A percentile compares a stretch with the other conserved stretches of the same genome.
phyloP scores from a whole-genome alignment of 2,113 vertebrate species.

The Elephantulus edwardii region DNA sequence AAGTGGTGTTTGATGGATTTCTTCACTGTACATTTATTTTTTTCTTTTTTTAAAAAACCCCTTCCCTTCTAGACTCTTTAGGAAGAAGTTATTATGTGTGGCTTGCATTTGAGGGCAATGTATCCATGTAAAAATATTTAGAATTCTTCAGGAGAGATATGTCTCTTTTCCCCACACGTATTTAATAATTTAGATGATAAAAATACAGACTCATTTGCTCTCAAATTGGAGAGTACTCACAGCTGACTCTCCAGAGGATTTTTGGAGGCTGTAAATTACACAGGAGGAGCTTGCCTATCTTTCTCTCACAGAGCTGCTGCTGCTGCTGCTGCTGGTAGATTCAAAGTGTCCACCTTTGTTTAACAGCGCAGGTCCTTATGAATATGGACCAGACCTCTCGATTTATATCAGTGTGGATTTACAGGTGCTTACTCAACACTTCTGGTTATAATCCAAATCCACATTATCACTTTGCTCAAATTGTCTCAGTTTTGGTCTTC shows the following conservation, averaged over 20 bases:
- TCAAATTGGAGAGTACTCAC: no score
- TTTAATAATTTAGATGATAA: no score
- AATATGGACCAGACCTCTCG: no score
- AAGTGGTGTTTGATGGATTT: background rate
- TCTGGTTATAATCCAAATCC: background rate
- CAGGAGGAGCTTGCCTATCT: no score
- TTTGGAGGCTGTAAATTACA: no score
- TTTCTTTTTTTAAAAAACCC: background rate
- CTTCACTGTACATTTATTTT: background rate
- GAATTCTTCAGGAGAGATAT: background rate
- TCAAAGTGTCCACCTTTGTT: no score
- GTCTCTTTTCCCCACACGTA: background rate
- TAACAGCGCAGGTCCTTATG: no score
- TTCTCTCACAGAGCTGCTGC: no score
- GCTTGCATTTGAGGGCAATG: background rate
- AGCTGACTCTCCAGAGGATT: no score
- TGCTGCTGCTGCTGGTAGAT: no score
- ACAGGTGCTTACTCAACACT: background rate
- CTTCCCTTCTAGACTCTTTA: background rate
- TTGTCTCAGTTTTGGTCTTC: background rate
- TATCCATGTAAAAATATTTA: background rate
- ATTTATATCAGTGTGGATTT: background rate
- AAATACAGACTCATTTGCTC: no score
- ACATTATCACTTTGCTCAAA: background rate
- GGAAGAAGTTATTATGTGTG: background rate